Evolutionary conservation across 1,140 invertebrate genomes (phyloP), one percentile per base, ranked within the genome.

Genomic region (Chironomus tepperi): DNA sequence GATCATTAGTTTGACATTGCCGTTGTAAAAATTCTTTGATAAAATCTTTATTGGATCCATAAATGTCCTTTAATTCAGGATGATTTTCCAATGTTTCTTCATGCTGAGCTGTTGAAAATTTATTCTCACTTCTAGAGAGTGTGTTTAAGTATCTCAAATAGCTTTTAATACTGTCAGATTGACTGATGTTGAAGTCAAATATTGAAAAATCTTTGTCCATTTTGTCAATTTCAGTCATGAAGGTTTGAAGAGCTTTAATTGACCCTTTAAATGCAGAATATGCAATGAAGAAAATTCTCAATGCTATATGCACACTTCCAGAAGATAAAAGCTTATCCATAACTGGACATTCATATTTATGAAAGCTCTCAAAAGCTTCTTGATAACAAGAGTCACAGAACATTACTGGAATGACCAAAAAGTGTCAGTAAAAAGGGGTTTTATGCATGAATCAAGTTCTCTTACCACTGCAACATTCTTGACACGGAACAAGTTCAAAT

Each of bases 291-390:
- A 70, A 70, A 6, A 70, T 70, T 70, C 65, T 70, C 16, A 70
- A 21, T 21, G 19, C 65, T 21, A 70, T 70, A 7, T 70, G 65
- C 2, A 21, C 19, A 21, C 16, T 70, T 70, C 65, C 65, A 12
- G 65, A 70, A 8, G 6, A 7, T 21, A 70, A 21, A 21, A 70
- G 65, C 18, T 70, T 9, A 19, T 70, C 65, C n/a, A 93, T 85
- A 75, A 93, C 80, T 1, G 83, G 78, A 81, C 94, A 97, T 85
- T 96, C 94, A 76, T 88, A 85, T 78, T 85, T 83, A 80, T 96
- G 94, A 80, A 88, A 91, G 12, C 82, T 81, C 12, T 84, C 79
- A 83, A 85, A 87, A 5, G 91, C 89, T 12, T 79, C 80, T 42
- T 83, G 77, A 76, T 83, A 84, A 81, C 95, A 97, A 73, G 86